Evolutionary conservation across 2,797 vertebrate genomes (phyloP), one percentile per base, ranked within the genome.

Genomic region (Centropyge bicolor): DNA sequence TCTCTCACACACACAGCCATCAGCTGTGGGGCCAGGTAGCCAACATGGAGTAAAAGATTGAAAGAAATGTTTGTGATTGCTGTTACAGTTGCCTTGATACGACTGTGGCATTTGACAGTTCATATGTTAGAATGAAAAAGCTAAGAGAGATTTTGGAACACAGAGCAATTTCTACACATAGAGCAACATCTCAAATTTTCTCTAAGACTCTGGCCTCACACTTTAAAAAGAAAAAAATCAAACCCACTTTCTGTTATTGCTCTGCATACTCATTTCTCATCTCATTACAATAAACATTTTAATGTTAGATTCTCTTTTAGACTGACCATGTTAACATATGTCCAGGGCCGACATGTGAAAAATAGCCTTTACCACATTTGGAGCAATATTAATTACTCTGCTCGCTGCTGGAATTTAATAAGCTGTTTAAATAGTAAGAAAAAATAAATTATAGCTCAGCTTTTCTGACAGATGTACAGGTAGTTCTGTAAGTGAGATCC

Each of bases 381-480:
- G 49, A 49, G 41, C 7, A 56, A 55, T 4, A 9, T 66, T 60
- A 79, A 68, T 70, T 49, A 43, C 10, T 19, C 43, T 51, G 31
- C 41, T 60, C 16, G 61, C 24, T 14, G 41, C 35, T 52, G 9
- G 46, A 22, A 20, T 65, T 45, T 63, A 69, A 56, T 64, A 57
- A 61, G 51, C 45, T 46, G 27, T 31, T 31, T 31, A 64, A 45
- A 41, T 38, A 62, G 69, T 61, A 65, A 45, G 2, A 31, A 9
- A 35, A 41, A 38, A n/a, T 52, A 72, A 70, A 59, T 74, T 52
- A 56, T 64, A 45, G 17, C 35, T 46, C 36, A 51, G 57, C 7
- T 22, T 70, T 22, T 79, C 36, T 79, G 63, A 73, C 38, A 79
- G 78, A 77, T 67, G 61, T 55, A 56, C 27, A 69, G 52, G 60